These are phyloP conservation scores for Paraplagusia blochii DNA, from an alignment of 2,113 vertebrate species.

Conservation along the genomic window DNA sequence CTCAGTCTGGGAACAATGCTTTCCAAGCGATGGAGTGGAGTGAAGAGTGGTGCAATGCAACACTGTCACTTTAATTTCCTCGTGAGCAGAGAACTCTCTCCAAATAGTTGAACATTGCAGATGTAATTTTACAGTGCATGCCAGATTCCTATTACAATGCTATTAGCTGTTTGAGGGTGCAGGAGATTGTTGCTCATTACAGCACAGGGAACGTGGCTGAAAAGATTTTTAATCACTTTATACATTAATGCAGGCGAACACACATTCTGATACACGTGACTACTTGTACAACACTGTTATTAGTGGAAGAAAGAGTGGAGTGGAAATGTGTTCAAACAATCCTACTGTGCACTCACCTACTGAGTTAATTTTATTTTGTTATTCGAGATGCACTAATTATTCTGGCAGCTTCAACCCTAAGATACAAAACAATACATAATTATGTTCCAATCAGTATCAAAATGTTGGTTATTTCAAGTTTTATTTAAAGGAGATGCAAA, in stretches of 20 bases:
- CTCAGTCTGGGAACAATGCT: slow-evolving; percentile 5
- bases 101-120: slow-evolving; percentile 21
- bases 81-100: slow-evolving; percentile 9
- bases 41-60: not conserved
- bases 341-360: not conserved
- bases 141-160: slow-evolving; percentile 27
- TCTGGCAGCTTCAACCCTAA: not conserved
- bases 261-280: slow-evolving; percentile 6
- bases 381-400: not conserved
- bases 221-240: slow-evolving; percentile 63
- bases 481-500: no score
- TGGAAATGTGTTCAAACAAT: not conserved
- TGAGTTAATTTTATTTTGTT: not conserved
- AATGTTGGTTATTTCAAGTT: not conserved
- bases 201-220: slow-evolving; percentile 47
- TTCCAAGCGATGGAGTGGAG: not conserved
- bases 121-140: slow-evolving; percentile 31
- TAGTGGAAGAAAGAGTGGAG: not conserved
- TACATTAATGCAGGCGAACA: slow-evolving; percentile 50
- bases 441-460: not conserved
- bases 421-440: no score
- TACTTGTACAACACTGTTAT: not conserved
- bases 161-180: slow-evolving; percentile 41
- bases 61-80: not conserved
- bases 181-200: slow-evolving; percentile 52